Base-by-base conservation (phyloP, 2,797 vertebrate species). In the Ceryle rudis region DNA sequence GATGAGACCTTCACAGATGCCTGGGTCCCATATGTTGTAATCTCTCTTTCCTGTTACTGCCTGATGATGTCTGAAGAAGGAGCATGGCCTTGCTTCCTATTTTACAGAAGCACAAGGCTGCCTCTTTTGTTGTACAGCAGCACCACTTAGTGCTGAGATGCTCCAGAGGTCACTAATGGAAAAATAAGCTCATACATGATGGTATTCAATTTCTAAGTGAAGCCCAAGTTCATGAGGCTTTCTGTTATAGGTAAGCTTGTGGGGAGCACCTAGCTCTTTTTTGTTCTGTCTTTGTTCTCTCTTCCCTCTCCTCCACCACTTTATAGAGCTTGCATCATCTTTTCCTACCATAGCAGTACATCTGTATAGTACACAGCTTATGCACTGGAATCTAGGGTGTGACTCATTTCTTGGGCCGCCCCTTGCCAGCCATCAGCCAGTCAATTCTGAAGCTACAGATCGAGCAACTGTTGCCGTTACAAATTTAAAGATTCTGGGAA, bases 61-160 rank as follows among this genome's bases (percentile, higher is more conserved):
- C 35, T 75, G 42, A 33, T 31, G 42, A 46, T 58, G 42, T 14
- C 28, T 44, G 58, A 91, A 67, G 57, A 41, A 47, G 28, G 26
- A 90, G 3, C 33, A 19, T 0, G 1, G 42, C 28, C 33, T 82
- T 64, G 11, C 57, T 81, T 80, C 54, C 7, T 65, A 11, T 80
- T 47, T 86, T 52, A 65, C 25, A 72, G 72, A 65, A 90, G 51
- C 35, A 70, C 31, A 52, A 37, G 12, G 22, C 84, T 93, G 46
- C n/a, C 49, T 90, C 54, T 95, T 92, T 83, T 71, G 70, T 69
- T 83, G n/a, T 73, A 86, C 91, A 90, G 72, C 70, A 94, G 94
- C 94, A 95, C 93, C 95, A 94, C 93, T 90, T 91, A 96, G 84
- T 94, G 96, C 72, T 81, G 79, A 95, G 39, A 79, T 18, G 15